Percentiles rank a stretch among this genome's conserved stretches.
These are phyloP conservation scores for Trogon melanurus DNA, from an alignment of 2,113 vertebrate species.

Conservation along the genomic window DNA sequence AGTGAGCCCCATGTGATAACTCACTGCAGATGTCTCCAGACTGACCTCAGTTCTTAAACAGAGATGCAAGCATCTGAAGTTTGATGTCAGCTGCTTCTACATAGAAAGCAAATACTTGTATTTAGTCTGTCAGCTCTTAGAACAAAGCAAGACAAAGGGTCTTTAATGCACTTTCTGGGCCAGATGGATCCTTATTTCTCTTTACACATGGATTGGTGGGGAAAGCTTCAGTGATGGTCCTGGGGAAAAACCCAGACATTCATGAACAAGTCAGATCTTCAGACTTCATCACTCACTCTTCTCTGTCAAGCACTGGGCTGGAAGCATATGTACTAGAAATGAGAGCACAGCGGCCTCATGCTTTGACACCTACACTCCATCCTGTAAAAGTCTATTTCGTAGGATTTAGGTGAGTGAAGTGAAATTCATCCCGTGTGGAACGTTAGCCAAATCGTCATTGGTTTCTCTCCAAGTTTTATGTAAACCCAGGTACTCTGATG, in stretches of 20 bases:
- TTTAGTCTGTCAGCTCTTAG: background rate
- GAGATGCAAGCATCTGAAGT: background rate
- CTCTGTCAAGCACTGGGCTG: fast-evolving
- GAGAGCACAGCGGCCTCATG: background rate
- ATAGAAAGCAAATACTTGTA: background rate
- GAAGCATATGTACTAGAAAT: background rate
- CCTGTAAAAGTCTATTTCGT: background rate
- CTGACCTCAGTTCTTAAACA: background rate
- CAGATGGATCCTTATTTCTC: fast-evolving
- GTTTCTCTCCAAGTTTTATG: background rate
- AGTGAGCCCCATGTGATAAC: background rate
- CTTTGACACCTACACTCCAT: background rate
- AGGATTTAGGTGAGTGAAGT: background rate
- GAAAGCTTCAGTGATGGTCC: background rate
- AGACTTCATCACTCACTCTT: background rate
- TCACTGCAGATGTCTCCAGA: background rate
- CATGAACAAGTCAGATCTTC: fast-evolving
- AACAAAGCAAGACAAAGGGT: background rate
- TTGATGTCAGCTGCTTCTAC: background rate
- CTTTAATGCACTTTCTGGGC: background rate
- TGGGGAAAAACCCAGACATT: fast-evolving
- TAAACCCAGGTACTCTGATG: background rate
- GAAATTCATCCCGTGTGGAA: background rate
- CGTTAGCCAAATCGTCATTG: background rate
- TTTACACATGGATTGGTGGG: background rate